Percentiles rank a stretch among this genome's conserved stretches.
phyloP scores from a whole-genome alignment of 2,113 vertebrate genomes.

The Sminthopsis crassicaudata region DNA sequence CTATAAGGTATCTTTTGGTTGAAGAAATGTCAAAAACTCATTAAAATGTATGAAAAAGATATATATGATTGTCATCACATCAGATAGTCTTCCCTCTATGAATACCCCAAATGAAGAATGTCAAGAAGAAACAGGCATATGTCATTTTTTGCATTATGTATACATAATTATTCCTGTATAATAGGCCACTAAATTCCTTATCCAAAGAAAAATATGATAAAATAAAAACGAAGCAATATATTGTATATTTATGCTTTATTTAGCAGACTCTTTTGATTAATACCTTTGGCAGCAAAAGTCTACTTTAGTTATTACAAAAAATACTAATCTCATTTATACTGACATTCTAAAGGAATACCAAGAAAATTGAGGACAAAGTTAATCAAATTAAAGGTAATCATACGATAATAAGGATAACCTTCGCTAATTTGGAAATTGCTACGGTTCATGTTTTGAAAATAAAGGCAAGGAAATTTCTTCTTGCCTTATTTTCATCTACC shows the following conservation, averaged over 20 bases:
- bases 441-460: neutral
- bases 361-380: conserved; percentile 5
- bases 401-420: neutral
- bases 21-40: conserved; percentile 37
- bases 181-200: conserved; percentile 10
- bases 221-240: conserved; percentile 35
- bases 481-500: neutral
- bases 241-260: neutral
- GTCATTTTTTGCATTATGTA: conserved; percentile 30
- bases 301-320: neutral
- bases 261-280: neutral
- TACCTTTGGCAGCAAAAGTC: neutral
- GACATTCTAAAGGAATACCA: neutral
- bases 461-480: too few relatives aligned
- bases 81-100: conserved; percentile 27
- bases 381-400: neutral
- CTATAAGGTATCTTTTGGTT: neutral
- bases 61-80: conserved; percentile 46
- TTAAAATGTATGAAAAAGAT: conserved; percentile 59
- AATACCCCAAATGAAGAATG: conserved; percentile 33
- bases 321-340: neutral
- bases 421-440: neutral
- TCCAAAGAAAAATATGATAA: neutral
- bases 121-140: conserved; percentile 30
- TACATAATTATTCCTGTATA: conserved; percentile 29